Conservation (phyloP, 2,113 vertebrate species). For the Phalacrocorax carbo region DNA sequence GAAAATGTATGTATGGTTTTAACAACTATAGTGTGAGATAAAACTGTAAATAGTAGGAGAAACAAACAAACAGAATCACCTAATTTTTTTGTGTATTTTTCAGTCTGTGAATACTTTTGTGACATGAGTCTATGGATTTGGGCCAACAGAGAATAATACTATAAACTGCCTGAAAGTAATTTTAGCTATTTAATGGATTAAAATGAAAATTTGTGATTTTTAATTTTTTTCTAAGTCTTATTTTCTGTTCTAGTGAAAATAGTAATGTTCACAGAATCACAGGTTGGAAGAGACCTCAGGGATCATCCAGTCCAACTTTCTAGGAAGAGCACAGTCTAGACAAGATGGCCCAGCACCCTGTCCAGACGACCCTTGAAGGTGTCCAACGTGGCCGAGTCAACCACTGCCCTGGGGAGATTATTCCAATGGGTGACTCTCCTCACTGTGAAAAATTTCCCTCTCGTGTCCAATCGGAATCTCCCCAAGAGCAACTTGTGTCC, state of each 20-base stretch:
- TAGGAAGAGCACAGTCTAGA: no score
- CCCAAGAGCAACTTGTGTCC: no score
- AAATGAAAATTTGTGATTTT: background rate
- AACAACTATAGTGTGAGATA: background rate
- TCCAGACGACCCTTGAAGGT: no score
- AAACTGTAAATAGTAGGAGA: background rate
- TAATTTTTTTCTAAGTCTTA: background rate
- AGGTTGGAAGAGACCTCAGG: no score
- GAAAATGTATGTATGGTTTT: background rate
- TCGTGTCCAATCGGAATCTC: no score
- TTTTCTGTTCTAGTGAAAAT: background rate
- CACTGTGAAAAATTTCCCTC: no score
- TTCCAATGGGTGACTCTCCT: no score
- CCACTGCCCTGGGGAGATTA: no score
- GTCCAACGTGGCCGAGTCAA: no score
- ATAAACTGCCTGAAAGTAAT: background rate
- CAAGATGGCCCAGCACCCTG: no score
- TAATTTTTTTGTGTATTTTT: background rate
- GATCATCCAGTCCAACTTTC: no score
- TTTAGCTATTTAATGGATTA: background rate
- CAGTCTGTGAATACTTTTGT: background rate
- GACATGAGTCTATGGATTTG: background rate
- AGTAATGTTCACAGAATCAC: background rate
- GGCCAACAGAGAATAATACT: background rate
- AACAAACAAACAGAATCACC: background rate